Evolutionary conservation across 1,140 invertebrate genomes (phyloP), one percentile per base, ranked within the genome.

Genomic region (Gerris buenoi): DNA sequence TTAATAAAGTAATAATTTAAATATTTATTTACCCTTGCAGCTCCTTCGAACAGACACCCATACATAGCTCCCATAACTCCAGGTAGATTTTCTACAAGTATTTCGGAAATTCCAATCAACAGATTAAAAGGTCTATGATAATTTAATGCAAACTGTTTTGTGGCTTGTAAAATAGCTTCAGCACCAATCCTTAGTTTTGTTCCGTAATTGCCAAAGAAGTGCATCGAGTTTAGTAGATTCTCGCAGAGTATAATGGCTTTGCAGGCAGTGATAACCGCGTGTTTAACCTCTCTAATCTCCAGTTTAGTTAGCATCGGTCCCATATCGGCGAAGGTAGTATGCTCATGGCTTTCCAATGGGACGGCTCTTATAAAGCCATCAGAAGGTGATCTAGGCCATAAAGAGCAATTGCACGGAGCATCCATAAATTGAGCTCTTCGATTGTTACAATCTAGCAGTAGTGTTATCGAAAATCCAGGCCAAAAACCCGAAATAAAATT

Each of bases 11-110:
- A n/a, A n/a, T n/a, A n/a, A n/a, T n/a, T n/a, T n/a, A n/a, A n/a
- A n/a, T 46, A 18, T 46, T 46, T 22, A 60, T 22, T 22, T 5
- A 63, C 62, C 62, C 23, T 13, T 27, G 62, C 62, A 13, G 62
- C 62, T 63, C 62, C 62, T 13, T 26, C 22, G 14, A 63, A 63
- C 5, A 63, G 62, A 22, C 62, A 63, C 13, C 23, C 62, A 63
- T 63, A 63, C 27, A 63, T 63, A 5, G 62, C 27, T 25, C 62
- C 62, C 10, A 22, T 63, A 13, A 27, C 14, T 14, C 62, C 62
- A 25, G 62, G 14, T 25, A 63, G 2, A 5, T 28, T 63, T 27
- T 28, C 25, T 28, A 3, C 5, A 25, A 26, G 27, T 10, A 63
- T 63, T 63, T 63, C 26, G 15, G 25, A 13, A 25, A 63, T 63